Conservation (phyloP, 1,140 invertebrate species). For the Papilio helenus region DNA sequence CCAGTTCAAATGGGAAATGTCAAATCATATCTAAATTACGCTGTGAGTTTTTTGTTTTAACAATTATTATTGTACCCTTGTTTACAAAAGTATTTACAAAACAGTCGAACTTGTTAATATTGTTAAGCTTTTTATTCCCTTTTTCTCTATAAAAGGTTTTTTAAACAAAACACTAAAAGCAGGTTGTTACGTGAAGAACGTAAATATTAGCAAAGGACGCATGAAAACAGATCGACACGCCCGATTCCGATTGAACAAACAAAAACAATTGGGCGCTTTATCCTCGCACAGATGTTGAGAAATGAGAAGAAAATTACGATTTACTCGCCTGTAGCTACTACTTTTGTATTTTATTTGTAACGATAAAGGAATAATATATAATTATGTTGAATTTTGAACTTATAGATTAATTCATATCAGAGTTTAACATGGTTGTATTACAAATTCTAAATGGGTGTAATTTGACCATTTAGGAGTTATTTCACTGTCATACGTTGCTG, state of each 20-base stretch:
- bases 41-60: too few species aligned
- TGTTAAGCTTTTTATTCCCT: too few species aligned
- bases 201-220: constrained; percentile 26
- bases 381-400: neutral
- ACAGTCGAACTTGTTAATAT: too few species aligned
- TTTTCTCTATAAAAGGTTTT: constrained; percentile 12
- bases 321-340: neutral
- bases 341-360: neutral
- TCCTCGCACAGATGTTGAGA: constrained; percentile 17
- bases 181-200: constrained; percentile 21
- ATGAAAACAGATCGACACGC: constrained; percentile 20
- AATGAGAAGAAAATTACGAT: constrained; percentile 21
- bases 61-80: too few species aligned
- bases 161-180: constrained; percentile 17
- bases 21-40: too few species aligned
- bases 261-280: constrained; percentile 27
- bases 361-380: neutral
- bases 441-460: too few species aligned
- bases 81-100: too few species aligned
- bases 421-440: too few species aligned
- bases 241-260: constrained; percentile 25
- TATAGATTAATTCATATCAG: neutral
- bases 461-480: too few species aligned
- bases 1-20: too few species aligned
- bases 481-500: too few species aligned